Evolutionary conservation across 2,888 invertebrate genomes (phyloP), one percentile per base, ranked within the genome.

Genomic region (Tenthredo amoena): DNA sequence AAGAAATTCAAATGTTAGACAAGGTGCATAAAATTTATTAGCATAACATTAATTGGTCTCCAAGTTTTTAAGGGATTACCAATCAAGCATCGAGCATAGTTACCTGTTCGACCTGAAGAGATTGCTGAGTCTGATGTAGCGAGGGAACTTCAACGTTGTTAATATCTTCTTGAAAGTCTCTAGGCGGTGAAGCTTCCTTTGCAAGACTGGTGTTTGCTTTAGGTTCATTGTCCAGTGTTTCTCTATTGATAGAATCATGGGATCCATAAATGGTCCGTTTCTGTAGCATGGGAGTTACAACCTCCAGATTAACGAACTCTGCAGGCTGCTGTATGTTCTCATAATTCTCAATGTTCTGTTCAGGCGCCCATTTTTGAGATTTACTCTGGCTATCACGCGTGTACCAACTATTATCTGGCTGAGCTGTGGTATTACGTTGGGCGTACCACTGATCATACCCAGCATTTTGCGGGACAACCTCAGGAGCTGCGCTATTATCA

Each of bases 371-470:
- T 79, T 86, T 87, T 18, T 87, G 87, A 21, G 86, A 72, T n/a
- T 86, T 84, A 90, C 90, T 91, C 62, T 90, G 90, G 37, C 90
- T 88, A 82, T 92, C 91, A 55, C 88, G 90, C 0, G 87, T 62
- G 43, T 91, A 91, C 90, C 92, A 91, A n/a, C 88, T 85, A 26
- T 88, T 89, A 21, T 89, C 90, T n/a, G 89, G 86, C 21, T 90
- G 87, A 1, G 87, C 47, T 12, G 89, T 87, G 26, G 91, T 68
- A 4, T 88, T 82, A 79, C 86, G 91, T 50, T 91, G 91, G 62
- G 92, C 93, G 85, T 93, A 93, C 93, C 93, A 93, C 26, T 93
- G 92, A 86, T 93, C 93, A 47, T 92, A 93, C 43, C 90, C 91
- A 18, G 88, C 88, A 81, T 81, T 81, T 62, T 89, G 89, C 5